Percentiles rank a stretch among this genome's conserved stretches.
phyloP scores from a whole-genome alignment of 2,113 vertebrate genomes.

The Genyomyrus donnyi region DNA sequence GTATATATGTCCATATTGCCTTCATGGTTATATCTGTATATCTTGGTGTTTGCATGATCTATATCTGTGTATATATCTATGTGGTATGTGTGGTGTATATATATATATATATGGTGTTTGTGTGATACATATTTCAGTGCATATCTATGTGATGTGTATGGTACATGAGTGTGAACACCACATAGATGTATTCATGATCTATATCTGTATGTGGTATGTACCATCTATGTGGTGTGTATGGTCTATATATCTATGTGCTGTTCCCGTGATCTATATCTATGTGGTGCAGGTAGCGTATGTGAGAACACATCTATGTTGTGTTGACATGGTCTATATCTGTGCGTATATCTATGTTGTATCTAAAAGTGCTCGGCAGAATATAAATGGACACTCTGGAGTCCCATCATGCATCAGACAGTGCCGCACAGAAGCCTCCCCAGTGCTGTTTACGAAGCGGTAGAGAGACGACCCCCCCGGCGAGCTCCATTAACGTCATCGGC shows the following conservation, averaged over 20 bases:
- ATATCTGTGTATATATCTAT: neutral
- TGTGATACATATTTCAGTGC: neutral
- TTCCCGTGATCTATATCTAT: neutral
- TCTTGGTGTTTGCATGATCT: neutral
- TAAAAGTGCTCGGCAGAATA: neutral
- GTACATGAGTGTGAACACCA: no score
- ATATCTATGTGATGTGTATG: neutral
- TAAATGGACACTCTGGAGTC: neutral
- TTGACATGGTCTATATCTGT: neutral
- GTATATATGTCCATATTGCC: neutral
- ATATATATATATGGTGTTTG: neutral
- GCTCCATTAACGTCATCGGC: neutral
- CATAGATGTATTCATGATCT: neutral
- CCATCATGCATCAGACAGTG: neutral
- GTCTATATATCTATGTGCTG: neutral
- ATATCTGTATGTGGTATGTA: neutral
- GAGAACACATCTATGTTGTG: neutral
- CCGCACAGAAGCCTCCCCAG: neutral
- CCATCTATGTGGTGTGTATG: neutral
- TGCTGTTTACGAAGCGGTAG: neutral
- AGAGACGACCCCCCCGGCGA: neutral
- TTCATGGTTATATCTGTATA: neutral
- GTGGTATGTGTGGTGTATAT: neutral
- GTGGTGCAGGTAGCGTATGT: neutral
- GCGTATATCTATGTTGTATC: neutral